These are phyloP conservation scores for Sclerodermus sp. DNA, from an alignment of 2,888 invertebrate genomes.

Conservation along the genomic window DNA sequence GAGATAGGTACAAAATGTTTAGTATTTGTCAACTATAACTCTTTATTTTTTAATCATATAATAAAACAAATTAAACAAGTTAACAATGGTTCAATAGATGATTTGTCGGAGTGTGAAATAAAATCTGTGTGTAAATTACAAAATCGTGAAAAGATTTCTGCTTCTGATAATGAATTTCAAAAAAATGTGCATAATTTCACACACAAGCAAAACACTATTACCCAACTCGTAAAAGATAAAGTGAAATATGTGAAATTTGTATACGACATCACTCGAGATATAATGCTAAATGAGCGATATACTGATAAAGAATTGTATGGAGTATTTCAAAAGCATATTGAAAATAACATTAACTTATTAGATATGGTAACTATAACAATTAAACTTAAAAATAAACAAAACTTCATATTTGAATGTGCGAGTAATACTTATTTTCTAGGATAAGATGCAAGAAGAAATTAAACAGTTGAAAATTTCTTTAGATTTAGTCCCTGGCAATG, in stretches of 20 bases:
- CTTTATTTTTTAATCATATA: too few species aligned
- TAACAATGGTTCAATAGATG: too few species aligned
- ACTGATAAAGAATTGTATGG: slow-evolving; percentile 60
- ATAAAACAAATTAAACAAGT: too few species aligned
- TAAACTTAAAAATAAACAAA: not conserved
- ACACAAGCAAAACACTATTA: slow-evolving; percentile 1
- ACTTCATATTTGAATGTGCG: too few species aligned
- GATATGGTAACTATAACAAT: slow-evolving; percentile 51
- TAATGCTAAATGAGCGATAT: slow-evolving; percentile 60
- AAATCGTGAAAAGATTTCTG: too few species aligned
- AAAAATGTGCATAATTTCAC: not conserved
- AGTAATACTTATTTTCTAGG: slow-evolving; percentile 34
- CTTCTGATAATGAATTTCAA: too few species aligned
- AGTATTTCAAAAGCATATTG: slow-evolving; percentile 60
- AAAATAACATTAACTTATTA: slow-evolving; percentile 57
- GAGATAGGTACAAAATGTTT: too few species aligned
- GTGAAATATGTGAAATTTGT: slow-evolving; percentile 55
- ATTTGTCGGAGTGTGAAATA: too few species aligned
- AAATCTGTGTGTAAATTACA: too few species aligned
- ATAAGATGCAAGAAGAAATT: slow-evolving; percentile 57
- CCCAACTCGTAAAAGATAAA: slow-evolving; percentile 32
- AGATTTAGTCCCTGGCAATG: slow-evolving; percentile 24
- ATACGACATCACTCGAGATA: slow-evolving; percentile 62
- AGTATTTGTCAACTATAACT: too few species aligned
- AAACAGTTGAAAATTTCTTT: slow-evolving; percentile 56